Evolutionary conservation across 2,888 invertebrate genomes (phyloP), one percentile per base, ranked within the genome.

Genomic region (Acrobeloides nanus): DNA sequence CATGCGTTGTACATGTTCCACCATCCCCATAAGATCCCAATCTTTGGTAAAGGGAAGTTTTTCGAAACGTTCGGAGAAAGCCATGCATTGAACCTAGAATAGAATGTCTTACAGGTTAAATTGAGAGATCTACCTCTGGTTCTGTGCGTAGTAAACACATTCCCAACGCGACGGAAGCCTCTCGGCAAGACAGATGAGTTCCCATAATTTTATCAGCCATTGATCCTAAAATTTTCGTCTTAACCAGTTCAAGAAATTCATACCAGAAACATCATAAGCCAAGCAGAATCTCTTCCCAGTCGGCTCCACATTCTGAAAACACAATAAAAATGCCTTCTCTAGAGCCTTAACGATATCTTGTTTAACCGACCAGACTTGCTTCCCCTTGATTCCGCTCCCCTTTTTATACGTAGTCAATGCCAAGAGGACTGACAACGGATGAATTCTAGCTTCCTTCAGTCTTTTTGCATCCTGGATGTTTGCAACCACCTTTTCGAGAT

Each of bases 261-360:
- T n/a, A 55, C 76, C 76, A 41, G 80, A 78, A 57, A 80, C 79
- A 59, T 82, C 81, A 15, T 83, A 75, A 1, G 81, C 80, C 31
- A 83, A 72, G 60, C 82, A 74, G 59, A 79, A 80, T 38, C 80
- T 75, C 55, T 80, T 76, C 12, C 76, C 76, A 1, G 80, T 81
- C 1, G 80, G 71, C 56, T 77, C 71, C 1, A 81, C 72, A 57
- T 78, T 77, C 18, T 65, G 55, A 59, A 76, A 76, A 73, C 69
- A 20, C 74, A 55, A 2, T 69, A 37, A n/a, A 20, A 35, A 35
- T 7, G 35, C 8, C 18, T 48, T 15, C 12, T 61, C 61, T 23
- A 61, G 50, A 3, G 59, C 61, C 15, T 45, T 21, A 20, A 40
- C 46, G 23, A 62, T 46, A 37, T 51, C 24, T 10, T 7, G 35